These are phyloP conservation scores for Andrena fulva DNA, from an alignment of 2,888 invertebrate genomes.

Conservation along the genomic window DNA sequence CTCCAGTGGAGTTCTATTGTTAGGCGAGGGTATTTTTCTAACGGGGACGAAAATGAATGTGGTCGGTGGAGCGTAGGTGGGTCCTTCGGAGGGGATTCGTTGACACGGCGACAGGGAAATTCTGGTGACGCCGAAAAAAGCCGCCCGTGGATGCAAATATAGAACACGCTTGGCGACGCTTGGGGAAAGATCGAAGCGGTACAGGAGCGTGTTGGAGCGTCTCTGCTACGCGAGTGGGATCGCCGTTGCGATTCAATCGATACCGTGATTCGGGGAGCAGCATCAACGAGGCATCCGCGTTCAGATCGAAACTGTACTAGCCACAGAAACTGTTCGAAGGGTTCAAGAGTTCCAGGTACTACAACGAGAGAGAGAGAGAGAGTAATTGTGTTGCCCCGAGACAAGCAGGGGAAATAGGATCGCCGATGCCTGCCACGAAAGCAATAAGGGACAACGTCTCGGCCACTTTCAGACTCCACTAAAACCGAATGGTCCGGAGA, in stretches of 20 bases:
- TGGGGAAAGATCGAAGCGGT: constrained; percentile 14
- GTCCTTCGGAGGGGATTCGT: constrained; percentile 18
- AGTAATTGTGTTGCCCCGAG: no score
- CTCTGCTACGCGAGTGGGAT: background rate
- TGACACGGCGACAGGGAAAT: constrained; percentile 28
- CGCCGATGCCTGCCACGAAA: constrained; percentile 9
- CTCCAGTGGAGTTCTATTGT: background rate
- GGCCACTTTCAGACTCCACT: background rate
- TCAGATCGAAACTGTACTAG: no score
- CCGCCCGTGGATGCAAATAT: constrained; percentile 24
- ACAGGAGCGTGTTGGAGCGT: background rate
- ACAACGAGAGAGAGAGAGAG: background rate
- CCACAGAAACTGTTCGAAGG: no score
- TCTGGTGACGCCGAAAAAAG: constrained; percentile 23
- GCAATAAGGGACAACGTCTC: constrained; percentile 22
- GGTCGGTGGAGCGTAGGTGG: constrained; percentile 21
- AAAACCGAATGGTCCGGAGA: background rate
- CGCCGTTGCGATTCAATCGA: background rate
- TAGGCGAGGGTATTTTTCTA: background rate
- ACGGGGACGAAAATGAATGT: constrained; percentile 11
- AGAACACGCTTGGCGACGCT: constrained; percentile 21
- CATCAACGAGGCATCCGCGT: no score
- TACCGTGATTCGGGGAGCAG: background rate
- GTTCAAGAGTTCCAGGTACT: background rate
- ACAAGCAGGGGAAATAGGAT: no score